These are phyloP conservation scores for Rhabdomys dilectus DNA, from an alignment of 2,113 vertebrate species.

Conservation along the genomic window DNA sequence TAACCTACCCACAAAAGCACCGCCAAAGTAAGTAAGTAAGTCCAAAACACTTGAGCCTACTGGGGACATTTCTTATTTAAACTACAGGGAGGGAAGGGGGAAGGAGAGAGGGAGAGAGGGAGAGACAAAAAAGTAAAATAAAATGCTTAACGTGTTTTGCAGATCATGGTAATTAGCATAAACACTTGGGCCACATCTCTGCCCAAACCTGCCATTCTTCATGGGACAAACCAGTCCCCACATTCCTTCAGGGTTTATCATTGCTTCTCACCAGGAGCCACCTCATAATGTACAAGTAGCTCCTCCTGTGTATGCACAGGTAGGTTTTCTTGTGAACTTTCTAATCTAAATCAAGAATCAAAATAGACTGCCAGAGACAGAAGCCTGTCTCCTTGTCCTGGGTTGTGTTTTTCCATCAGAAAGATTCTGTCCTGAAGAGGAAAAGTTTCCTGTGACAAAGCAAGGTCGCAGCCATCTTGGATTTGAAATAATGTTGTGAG, in stretches of 20 bases:
- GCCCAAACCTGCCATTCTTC: background rate
- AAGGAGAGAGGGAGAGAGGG: background rate
- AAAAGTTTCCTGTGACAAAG: conserved; percentile 20
- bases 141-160: background rate
- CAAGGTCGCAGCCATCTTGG: background rate
- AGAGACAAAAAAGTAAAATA: background rate
- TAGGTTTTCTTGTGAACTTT: conserved; percentile 2
- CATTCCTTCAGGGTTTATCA: background rate
- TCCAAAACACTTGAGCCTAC: background rate
- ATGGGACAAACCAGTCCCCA: background rate
- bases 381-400: background rate
- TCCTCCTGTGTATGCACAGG: background rate
- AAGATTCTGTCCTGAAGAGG: background rate
- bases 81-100: background rate
- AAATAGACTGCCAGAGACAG: background rate
- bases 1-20: no score
- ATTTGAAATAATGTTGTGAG: background rate
- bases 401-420: conserved; percentile 6
- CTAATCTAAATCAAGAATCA: background rate
- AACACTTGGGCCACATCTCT: background rate
- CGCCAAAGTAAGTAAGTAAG: background rate
- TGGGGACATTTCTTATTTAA: background rate
- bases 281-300: background rate
- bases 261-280: background rate
- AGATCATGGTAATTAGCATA: background rate